Percentiles rank a stretch among this genome's conserved stretches.
These are phyloP conservation scores for Leptodactylus fallax DNA, from an alignment of 2,797 vertebrate genomes.

Conservation along the genomic window DNA sequence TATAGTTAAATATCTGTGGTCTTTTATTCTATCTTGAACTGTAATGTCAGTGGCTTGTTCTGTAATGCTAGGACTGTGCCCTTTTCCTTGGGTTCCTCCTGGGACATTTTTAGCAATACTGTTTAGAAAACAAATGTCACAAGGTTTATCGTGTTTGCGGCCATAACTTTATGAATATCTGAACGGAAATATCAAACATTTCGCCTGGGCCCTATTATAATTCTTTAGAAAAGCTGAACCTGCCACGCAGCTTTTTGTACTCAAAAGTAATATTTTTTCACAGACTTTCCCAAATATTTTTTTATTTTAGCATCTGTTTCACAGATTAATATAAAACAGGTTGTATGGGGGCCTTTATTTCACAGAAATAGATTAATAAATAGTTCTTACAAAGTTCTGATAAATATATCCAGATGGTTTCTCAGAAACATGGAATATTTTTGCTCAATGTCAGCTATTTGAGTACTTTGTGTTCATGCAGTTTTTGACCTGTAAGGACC, in stretches of 20 bases:
- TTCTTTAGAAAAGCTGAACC: not conserved
- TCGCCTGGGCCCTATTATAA: not conserved
- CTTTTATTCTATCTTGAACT: too few relatives aligned
- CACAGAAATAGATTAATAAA: constrained; percentile 19
- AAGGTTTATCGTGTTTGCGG: not conserved
- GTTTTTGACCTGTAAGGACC: not conserved
- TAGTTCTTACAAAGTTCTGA: not conserved
- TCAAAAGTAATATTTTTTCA: not conserved
- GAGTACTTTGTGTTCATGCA: not conserved
- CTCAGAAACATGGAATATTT: constrained; percentile 20
- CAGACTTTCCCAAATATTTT: not conserved
- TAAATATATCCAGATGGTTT: constrained; percentile 26
- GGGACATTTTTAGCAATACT: too few relatives aligned
- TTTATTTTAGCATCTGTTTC: constrained; percentile 5
- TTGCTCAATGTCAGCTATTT: not conserved
- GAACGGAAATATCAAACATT: not conserved
- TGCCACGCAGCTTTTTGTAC: not conserved
- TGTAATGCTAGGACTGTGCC: too few relatives aligned
- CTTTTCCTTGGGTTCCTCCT: too few relatives aligned
- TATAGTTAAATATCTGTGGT: too few relatives aligned
- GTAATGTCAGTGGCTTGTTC: too few relatives aligned
- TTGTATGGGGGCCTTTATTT: not conserved
- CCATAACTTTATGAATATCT: not conserved
- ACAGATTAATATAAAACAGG: not conserved
- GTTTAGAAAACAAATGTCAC: too few relatives aligned